Percentiles rank a stretch among this genome's conserved stretches.
phyloP scores from a whole-genome alignment of 2,113 vertebrate species.

The Calyptommatus sinebrachiatus region DNA sequence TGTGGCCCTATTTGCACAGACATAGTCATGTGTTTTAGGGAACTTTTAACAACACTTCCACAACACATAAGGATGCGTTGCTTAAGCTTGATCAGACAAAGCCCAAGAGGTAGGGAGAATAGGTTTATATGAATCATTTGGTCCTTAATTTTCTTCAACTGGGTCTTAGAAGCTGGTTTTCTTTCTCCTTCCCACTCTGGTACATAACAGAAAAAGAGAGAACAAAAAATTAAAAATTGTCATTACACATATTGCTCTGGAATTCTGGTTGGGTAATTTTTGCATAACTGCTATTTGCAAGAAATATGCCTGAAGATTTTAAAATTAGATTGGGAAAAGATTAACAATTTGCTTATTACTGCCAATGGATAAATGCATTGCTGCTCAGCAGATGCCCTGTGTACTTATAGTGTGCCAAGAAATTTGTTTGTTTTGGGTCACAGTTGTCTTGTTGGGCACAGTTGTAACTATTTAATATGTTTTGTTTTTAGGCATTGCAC shows the following conservation, averaged over 20 bases:
- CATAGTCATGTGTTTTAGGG: too few species aligned
- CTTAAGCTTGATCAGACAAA: too few species aligned
- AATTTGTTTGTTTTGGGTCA: background rate
- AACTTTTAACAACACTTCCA: too few species aligned
- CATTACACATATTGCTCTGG: background rate
- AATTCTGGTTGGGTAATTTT: background rate
- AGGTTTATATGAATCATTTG: background rate
- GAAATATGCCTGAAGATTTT: background rate
- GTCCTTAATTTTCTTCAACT: background rate
- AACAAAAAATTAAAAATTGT: background rate
- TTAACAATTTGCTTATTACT: background rate
- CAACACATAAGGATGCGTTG: too few species aligned
- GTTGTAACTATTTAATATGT: slow-evolving; percentile 42
- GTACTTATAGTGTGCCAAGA: background rate
- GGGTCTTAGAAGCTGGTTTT: background rate
- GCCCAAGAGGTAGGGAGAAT: too few species aligned
- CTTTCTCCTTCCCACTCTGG: background rate
- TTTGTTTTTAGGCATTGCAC: slow-evolving; percentile 83
- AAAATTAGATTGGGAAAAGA: background rate
- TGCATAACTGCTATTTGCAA: background rate
- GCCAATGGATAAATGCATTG: background rate
- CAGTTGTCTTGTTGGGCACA: background rate
- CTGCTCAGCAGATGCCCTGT: background rate
- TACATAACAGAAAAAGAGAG: too few species aligned
- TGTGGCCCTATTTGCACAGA: too few species aligned